Evolutionary conservation across 2,797 vertebrate species (phyloP).

Genomic region (Eulemur albifrons): DNA sequence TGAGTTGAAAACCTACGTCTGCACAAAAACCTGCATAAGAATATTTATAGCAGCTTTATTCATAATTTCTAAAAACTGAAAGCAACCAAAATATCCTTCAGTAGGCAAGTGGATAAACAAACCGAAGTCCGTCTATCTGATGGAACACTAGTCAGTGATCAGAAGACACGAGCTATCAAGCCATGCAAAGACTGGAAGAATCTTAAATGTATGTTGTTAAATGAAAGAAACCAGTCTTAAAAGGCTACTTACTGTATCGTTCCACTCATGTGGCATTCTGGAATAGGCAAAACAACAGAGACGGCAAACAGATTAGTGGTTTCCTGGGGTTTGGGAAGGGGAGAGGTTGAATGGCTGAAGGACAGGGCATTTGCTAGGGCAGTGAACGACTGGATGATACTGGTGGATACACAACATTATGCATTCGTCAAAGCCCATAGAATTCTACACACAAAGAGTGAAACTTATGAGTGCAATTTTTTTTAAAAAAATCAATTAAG

Average conservation of each 20-base stretch:
- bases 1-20: background rate
- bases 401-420: accelerated
- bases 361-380: background rate
- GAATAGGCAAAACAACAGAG: background rate
- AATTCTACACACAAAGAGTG: background rate
- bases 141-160: accelerated
- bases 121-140: background rate
- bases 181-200: accelerated
- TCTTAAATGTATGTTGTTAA: background rate
- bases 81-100: background rate
- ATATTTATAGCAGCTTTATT: background rate
- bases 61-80: background rate
- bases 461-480: background rate
- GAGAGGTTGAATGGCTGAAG: background rate
- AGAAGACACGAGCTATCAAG: background rate
- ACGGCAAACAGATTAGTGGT: background rate
- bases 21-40: background rate
- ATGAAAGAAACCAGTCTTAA: background rate
- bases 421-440: background rate
- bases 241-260: background rate
- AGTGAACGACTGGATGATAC: background rate
- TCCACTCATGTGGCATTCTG: background rate
- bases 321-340: background rate
- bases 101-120: background rate
- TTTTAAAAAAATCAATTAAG: background rate